Percentiles rank a stretch among this genome's conserved stretches.
Evolutionary conservation across 2,888 invertebrate species (phyloP).

Genomic region (Teleiodes luculella): DNA sequence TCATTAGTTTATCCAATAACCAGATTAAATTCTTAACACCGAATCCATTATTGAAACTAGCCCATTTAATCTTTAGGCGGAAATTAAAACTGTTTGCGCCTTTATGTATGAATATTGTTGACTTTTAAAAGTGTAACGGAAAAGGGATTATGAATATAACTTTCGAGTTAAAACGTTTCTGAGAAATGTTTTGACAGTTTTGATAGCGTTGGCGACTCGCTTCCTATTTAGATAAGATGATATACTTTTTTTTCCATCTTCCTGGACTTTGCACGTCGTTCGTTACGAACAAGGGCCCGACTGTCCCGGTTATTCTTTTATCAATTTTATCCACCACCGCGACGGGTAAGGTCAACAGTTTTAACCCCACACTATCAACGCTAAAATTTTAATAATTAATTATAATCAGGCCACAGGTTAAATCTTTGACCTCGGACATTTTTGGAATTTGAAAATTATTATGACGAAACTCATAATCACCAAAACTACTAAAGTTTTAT

Average conservation of each 20-base stretch:
- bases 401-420: constrained; percentile 1
- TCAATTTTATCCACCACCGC: constrained; percentile 26
- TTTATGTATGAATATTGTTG: not conserved
- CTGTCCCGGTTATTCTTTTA: constrained; percentile 28
- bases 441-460: not conserved
- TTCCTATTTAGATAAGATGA: constrained; percentile 17
- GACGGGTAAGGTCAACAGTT: constrained; percentile 32
- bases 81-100: constrained; percentile 9
- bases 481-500: constrained; percentile 3
- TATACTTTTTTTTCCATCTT: constrained; percentile 12
- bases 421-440: constrained; percentile 6
- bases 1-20: not conserved
- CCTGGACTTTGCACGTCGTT: constrained; percentile 28
- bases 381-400: constrained; percentile 8
- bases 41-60: constrained; percentile 1
- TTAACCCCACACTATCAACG: constrained; percentile 33
- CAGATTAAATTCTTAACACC: not conserved
- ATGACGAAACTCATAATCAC: not conserved
- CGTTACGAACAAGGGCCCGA: constrained; percentile 28
- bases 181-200: constrained; percentile 8
- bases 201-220: constrained; percentile 1
- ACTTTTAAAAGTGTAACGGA: constrained; percentile 1
- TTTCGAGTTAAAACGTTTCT: not conserved
- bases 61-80: not conserved
- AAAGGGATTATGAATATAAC: constrained; percentile 8